Base-by-base conservation (phyloP, 2,888 invertebrate genomes). In the Chydorus sphaericus region DNA sequence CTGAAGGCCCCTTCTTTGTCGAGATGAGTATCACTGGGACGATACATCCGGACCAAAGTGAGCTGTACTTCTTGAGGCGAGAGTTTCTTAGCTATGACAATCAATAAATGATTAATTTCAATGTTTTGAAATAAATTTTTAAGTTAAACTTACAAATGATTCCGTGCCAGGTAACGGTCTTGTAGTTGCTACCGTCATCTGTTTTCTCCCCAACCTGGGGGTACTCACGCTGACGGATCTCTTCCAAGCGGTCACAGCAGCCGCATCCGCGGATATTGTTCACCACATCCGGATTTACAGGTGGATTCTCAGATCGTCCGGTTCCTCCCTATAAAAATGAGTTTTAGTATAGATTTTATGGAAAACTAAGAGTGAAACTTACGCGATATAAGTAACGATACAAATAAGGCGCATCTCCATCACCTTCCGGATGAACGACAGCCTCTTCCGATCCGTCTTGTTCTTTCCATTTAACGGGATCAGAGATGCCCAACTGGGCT, bases 21-120 rank as follows among this genome's bases (percentile, higher is more conserved):
- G 59, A 76, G 77, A 60, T 76, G 77, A 0, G 84, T 85, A 66
- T 86, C 81, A 68, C 85, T 85, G 1, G 86, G 83, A 58, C 88
- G 76, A 64, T 79, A 85, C 64, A 87, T 74, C 61, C 85, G 77
- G 61, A 78, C 75, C 0, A 86, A 78, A 66, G 72, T 77, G 1
- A 87, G 68, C 61, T 75, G 77, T 50, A 86, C 77, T 60, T 81
- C 77, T 59, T 75, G 72, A 1, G 77, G 73, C 1, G 73, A 70
- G n/a, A 76, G 70, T 14, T 36, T 44, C 4, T 44, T 44, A n/a
- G 23, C 44, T 44, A 44, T 14, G 28, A 4, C 8, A 2, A 38
- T 8, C 16, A 38, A 38, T 18, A 38, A 1, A 18, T 16, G n/a
- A 3, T 1, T 14, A 14, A 38, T 38, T 14, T 38, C 20, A 38